Evolutionary conservation across 2,888 invertebrate genomes (phyloP), one percentile per base, ranked within the genome.

Genomic region (Itoplectis maculator): DNA sequence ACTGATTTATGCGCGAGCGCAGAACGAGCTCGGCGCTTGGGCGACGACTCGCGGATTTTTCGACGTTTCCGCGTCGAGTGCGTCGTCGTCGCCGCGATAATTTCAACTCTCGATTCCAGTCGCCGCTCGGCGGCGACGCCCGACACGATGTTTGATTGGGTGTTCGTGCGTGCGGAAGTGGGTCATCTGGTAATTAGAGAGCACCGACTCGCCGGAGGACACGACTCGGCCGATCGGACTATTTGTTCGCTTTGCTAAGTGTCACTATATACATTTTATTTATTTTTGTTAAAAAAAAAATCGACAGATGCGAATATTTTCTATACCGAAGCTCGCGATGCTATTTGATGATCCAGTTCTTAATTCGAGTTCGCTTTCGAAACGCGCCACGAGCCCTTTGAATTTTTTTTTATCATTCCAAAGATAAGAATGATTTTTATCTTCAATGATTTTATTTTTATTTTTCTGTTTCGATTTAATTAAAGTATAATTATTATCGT

Each of bases 171-270:
- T 61, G 66, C 69, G 79, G 79, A 79, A 82, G 76, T 82, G 68
- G 82, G 82, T 82, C 82, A 72, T 73, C 73, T 74, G 69, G 81
- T 81, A 83, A 83, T 83, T 83, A 78, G 81, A 83, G 77, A 80
- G 77, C 56, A 72, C 65, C 56, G 54, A 49, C 5, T 63, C 54
- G 54, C 59, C 40, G 49, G 51, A 66, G 65, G 79, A 70, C 70
- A 66, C 82, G 76, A 61, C 8, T 54, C 35, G 9, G 72, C 73
- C 11, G n/a, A n/a, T n/a, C n/a, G n/a, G n/a, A 40, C 40, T 81
- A 63, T 70, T 77, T 66, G 65, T 70, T 81, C 74, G 47, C 23
- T 79, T 81, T 79, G 66, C 49, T 49, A n/a, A n/a, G 35, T 74
- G 65, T 74, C 69, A 9, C 13, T 54, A 56, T 47, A 23, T 61